phyloP scores from a whole-genome alignment of 1,140 invertebrate genomes.

The Chironomus striatipennis region DNA sequence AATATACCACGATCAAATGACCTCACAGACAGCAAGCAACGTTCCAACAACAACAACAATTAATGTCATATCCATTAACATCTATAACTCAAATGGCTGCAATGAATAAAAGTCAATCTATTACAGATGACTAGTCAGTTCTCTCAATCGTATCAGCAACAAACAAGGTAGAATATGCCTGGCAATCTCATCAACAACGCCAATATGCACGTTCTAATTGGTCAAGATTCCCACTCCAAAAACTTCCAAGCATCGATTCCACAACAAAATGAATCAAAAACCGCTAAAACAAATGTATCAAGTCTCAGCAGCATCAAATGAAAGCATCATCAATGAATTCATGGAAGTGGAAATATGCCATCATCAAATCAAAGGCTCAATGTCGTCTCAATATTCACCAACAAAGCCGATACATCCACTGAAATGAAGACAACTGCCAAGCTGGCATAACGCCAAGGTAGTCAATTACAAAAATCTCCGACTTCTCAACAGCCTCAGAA shows the following conservation, averaged over 20 bases:
- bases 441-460: not conserved
- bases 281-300: not conserved
- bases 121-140: not conserved
- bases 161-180: not conserved
- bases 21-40: not conserved
- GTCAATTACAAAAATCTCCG: not conserved
- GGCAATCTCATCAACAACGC: not conserved
- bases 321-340: not conserved
- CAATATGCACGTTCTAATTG: not conserved
- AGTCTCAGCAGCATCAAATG: not conserved
- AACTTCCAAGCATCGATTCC: not conserved
- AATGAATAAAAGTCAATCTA: not conserved
- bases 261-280: not conserved
- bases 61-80: too few species aligned
- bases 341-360: not conserved
- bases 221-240: not conserved
- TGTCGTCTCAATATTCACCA: not conserved
- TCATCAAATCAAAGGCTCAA: not conserved
- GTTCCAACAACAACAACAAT: not conserved
- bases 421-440: conserved; percentile 9
- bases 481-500: not conserved
- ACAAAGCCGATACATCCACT: not conserved
- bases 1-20: not conserved
- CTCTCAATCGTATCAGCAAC: not conserved
- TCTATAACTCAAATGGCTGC: not conserved